These are phyloP conservation scores for Andrena chrysosceles DNA, from an alignment of 2,888 invertebrate species.

Conservation along the genomic window DNA sequence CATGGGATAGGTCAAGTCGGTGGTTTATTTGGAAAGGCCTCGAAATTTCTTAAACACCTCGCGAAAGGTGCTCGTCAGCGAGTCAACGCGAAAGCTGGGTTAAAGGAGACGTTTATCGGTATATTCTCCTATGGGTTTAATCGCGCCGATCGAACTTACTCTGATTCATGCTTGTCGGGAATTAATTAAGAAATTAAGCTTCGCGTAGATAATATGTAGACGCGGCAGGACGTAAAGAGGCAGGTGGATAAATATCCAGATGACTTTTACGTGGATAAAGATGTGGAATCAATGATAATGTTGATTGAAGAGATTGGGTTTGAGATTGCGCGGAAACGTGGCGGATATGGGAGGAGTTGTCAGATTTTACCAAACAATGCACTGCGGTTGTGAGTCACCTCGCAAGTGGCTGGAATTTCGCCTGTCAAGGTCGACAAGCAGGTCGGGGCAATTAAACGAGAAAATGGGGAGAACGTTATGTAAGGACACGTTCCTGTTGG, in stretches of 20 bases:
- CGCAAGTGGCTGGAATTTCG: conserved; percentile 13
- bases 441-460: background rate
- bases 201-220: too few species aligned
- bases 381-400: conserved; percentile 2
- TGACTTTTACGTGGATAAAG: conserved; percentile 2
- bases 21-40: conserved; percentile 79
- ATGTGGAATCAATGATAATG: conserved; percentile 49
- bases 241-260: conserved; percentile 5
- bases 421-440: conserved; percentile 11
- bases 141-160: too few species aligned
- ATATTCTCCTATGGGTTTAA: background rate
- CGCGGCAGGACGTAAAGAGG: too few species aligned
- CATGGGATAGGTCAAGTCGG: conserved; percentile 79
- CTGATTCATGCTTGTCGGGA: too few species aligned
- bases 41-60: conserved; percentile 77
- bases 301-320: conserved; percentile 50
- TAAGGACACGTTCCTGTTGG: background rate
- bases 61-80: conserved; percentile 47
- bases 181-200: too few species aligned
- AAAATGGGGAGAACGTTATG: conserved; percentile 1
- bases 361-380: conserved; percentile 31
- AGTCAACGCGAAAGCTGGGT: conserved; percentile 11
- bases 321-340: conserved; percentile 37
- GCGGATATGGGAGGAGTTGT: conserved; percentile 18
- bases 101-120: conserved; percentile 37